Base-by-base conservation (phyloP, 2,113 vertebrate species). In the Lampris incognitus region DNA sequence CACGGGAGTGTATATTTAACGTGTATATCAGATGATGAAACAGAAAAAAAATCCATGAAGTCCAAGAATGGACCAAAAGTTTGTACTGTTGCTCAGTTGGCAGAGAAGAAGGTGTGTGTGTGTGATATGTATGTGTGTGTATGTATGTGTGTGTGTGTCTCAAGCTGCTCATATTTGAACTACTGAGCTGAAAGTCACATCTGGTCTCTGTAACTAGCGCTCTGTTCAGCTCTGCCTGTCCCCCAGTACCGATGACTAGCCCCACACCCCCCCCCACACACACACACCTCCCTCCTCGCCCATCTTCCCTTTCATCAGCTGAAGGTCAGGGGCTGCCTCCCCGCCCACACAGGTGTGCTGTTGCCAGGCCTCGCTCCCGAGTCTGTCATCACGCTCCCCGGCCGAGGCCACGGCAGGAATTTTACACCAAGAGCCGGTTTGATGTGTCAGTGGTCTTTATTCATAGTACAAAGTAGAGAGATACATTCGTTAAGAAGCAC, bases 281-380 rank as follows among this genome's bases (percentile, higher is more conserved):
- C 58, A 65, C 68, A 44, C 36, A 60, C 66, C 58, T 51, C 73
- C 24, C 55, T 13, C 40, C 24, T 7, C 55, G 41, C 24, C 1
- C 49, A 37, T 4, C 41, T 11, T 39, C 78, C 73, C 86, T 88
- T 84, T 90, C 85, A 90, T 90, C 92, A 93, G 72, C 64, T 58
- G 74, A 49, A 57, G 91, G 87, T 91, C 92, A 89, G 67, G 75
- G 86, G 85, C 81, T 71, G n/a, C 62, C 44, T 55, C 80, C 66
- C 67, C 87, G 41, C 89, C 88, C 88, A 76, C 88, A 85, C 87
- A 93, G 91, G 87, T 91, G 90, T 91, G 87, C 87, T 83, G 42
- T 0, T 63, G 42, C 82, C 81, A 24, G 69, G 75, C 72, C 41
- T 56, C 10, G 4, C 64, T 83, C 70, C 50, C 49, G 10, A 2